Conservation (phyloP, 2,797 vertebrate genomes). For the Hydrophis major region DNA sequence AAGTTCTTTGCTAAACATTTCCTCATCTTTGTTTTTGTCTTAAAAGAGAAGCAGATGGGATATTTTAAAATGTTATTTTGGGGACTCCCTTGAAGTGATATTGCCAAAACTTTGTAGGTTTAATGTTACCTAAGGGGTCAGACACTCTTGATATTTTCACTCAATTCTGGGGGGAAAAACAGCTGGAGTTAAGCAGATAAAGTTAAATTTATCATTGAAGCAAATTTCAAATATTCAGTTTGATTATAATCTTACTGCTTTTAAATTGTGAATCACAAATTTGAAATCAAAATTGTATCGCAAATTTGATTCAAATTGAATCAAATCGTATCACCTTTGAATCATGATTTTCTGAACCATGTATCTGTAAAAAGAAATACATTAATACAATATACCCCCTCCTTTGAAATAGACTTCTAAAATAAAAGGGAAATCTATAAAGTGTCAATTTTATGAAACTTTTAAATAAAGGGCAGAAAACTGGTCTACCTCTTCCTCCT, state of each 20-base stretch:
- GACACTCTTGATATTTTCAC: not conserved
- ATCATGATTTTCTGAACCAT: not conserved
- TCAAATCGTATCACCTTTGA: not conserved
- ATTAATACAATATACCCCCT: not conserved
- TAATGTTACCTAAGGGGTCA: not conserved
- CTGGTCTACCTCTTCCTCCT: not conserved
- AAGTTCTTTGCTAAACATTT: not conserved
- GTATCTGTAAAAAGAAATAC: not conserved
- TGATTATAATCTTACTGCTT: not conserved
- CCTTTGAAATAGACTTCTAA: not conserved
- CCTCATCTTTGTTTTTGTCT: not conserved
- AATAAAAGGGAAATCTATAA: not conserved
- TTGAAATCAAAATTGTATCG: not conserved
- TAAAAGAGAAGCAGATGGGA: not conserved
- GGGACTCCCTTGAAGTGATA: not conserved
- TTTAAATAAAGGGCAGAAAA: not conserved
- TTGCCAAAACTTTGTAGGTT: not conserved
- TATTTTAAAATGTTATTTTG: not conserved
- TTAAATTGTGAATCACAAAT: not conserved
- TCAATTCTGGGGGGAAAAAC: not conserved
- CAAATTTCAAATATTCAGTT: not conserved
- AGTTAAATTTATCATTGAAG: not conserved
- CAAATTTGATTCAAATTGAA: not conserved
- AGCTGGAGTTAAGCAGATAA: not conserved
- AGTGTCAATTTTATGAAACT: not conserved